Evolutionary conservation across 2,888 invertebrate species (phyloP).

Genomic region (Eupithecia pulchellata): DNA sequence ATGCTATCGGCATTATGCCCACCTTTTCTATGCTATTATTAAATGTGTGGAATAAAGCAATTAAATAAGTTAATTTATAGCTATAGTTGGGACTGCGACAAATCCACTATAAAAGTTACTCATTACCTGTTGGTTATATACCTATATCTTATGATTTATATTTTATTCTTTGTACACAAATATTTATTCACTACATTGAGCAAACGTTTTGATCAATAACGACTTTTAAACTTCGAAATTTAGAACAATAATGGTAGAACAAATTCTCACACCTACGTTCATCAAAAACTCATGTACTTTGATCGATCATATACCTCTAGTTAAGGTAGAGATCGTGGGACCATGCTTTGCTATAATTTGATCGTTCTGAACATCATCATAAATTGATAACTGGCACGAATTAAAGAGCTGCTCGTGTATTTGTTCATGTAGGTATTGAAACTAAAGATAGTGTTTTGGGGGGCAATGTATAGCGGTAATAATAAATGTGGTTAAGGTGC

Average conservation of each 20-base stretch:
- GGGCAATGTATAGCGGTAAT: background rate
- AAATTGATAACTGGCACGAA: slow-evolving; percentile 24
- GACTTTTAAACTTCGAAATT: background rate
- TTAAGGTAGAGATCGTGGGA: slow-evolving; percentile 18
- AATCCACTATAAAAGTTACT: background rate
- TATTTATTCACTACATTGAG: background rate
- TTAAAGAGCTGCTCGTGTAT: slow-evolving; percentile 27
- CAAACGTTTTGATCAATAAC: background rate
- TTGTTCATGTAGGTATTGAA: slow-evolving; percentile 22
- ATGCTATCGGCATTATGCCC: too few species aligned
- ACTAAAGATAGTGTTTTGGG: slow-evolving; percentile 18
- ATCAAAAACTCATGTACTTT: background rate
- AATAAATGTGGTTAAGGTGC: background rate
- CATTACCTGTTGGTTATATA: background rate
- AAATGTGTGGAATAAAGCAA: too few species aligned
- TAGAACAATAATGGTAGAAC: background rate
- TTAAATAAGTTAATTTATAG: too few species aligned
- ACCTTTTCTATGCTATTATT: too few species aligned
- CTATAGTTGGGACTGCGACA: background rate
- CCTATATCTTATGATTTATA: too few species aligned
- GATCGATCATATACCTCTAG: background rate
- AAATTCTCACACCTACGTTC: slow-evolving; percentile 23
- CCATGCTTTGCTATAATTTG: slow-evolving; percentile 10
- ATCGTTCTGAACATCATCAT: background rate
- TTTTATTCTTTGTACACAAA: too few species aligned